Evolutionary conservation across 1,140 invertebrate species (phyloP), one percentile per base, ranked within the genome.

Genomic region (Apis laboriosa): DNA sequence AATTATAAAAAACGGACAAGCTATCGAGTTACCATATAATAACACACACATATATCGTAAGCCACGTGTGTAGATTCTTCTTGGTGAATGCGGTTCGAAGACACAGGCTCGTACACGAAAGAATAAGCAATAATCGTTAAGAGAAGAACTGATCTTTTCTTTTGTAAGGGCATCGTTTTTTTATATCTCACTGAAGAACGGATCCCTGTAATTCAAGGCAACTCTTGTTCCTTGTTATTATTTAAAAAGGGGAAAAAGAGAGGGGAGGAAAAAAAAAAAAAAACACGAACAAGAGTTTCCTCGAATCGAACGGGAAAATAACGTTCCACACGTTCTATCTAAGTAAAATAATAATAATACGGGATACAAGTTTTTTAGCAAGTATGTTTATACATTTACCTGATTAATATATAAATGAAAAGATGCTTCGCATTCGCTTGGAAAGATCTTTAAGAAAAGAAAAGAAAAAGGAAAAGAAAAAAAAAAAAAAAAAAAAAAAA

Each of bases 1-100:
- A 86, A 88, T 83, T 82, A 76, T 64, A 43, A 76, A 82, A 55
- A 75, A 78, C 83, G 76, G 75, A 78, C 80, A 68, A 61, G 70
- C 60, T 73, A 70, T 86, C 85, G 74, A 82, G 64, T 82, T 85
- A 85, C 76, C 73, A 76, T 72, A 76, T 61, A 55, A 58, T 61
- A 49, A 75, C 5, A 43, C 5, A 43, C 5, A 34, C 49, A 74
- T 61, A 74, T 49, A 56, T 15, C 28, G 66, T 72, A 73, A 17
- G 55, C 24, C n/a, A 67, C 51, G 75, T 53, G 53, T 43, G 9
- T 51, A 56, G 28, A 78, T 85, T 72, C 67, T 85, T 85, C 73
- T 55, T 77, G 86, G 84, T 64, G 86, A 85, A 83, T 34, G 67
- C 85, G 83, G 34, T 43, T 43, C 56, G 15, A 53, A 51, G 21